Evolutionary conservation across 2,888 invertebrate species (phyloP).

Genomic region (Cistogaster globosa): DNA sequence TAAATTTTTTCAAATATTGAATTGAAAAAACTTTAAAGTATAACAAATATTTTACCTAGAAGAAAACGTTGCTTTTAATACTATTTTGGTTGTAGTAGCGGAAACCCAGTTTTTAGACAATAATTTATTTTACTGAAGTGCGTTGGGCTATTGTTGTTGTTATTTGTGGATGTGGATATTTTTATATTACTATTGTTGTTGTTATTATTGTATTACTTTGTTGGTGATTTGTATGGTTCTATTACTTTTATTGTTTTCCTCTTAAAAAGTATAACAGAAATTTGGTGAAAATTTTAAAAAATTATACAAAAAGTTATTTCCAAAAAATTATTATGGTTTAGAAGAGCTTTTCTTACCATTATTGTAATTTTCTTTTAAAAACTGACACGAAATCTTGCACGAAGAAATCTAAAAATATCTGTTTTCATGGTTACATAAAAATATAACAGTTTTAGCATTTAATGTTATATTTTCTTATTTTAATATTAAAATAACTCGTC

Average conservation of each 20-base stretch:
- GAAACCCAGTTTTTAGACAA: conserved; percentile 45
- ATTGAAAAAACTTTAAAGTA: too few species aligned
- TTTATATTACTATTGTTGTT: conserved; percentile 54
- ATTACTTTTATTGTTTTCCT: conserved; percentile 39
- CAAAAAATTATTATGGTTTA: too few species aligned
- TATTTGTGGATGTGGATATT: conserved; percentile 61
- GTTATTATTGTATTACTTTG: conserved; percentile 46
- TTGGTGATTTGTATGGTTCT: conserved; percentile 55
- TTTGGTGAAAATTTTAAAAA: conserved; percentile 1
- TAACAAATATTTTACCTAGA: too few species aligned
- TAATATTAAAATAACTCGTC: too few species aligned
- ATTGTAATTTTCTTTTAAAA: too few species aligned
- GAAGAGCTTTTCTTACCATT: too few species aligned
- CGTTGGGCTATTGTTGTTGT: conserved; percentile 71
- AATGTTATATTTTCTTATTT: too few species aligned
- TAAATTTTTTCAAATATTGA: too few species aligned
- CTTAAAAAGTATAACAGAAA: conserved; percentile 38
- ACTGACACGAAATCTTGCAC: too few species aligned
- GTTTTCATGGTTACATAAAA: not conserved
- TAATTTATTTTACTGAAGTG: conserved; percentile 67
- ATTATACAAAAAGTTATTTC: too few species aligned
- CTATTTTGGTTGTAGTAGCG: conserved; percentile 16
- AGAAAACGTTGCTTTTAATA: not conserved
- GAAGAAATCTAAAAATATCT: too few species aligned
- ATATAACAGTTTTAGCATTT: not conserved